Percentiles rank a stretch among this genome's conserved stretches.
These are phyloP conservation scores for Alloplasta piceator DNA, from an alignment of 2,888 invertebrate species.

Conservation along the genomic window DNA sequence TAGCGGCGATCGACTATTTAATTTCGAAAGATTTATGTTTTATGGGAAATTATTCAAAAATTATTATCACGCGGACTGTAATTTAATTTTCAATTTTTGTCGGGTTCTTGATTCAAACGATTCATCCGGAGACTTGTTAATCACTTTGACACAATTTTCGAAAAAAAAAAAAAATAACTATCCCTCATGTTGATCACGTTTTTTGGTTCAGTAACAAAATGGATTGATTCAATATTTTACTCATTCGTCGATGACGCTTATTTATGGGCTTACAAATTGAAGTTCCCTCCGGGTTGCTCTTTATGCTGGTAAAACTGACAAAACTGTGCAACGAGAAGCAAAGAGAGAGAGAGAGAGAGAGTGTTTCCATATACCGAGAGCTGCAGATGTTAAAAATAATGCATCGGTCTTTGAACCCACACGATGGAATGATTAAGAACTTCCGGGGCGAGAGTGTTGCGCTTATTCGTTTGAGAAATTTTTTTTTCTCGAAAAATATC, in stretches of 20 bases:
- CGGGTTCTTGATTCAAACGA: too few species aligned
- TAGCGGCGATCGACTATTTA: too few species aligned
- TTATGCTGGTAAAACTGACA: slow-evolving; percentile 27
- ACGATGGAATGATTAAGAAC: slow-evolving; percentile 63
- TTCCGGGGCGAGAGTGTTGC: slow-evolving; percentile 54
- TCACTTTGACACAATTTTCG: too few species aligned
- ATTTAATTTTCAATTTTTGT: too few species aligned
- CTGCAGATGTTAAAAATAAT: slow-evolving; percentile 66
- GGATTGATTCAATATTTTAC: not conserved
- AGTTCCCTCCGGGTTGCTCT: slow-evolving; percentile 9
- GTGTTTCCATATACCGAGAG: slow-evolving; percentile 31
- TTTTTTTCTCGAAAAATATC: slow-evolving; percentile 50
- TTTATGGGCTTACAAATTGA: slow-evolving; percentile 20
- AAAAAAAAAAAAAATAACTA: too few species aligned
- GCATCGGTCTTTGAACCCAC: slow-evolving; percentile 60
- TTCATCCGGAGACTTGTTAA: too few species aligned
- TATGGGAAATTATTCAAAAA: too few species aligned
- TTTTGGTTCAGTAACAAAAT: not conserved
- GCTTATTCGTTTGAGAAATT: slow-evolving; percentile 15
- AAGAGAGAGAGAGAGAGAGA: not conserved
- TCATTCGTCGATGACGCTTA: slow-evolving; percentile 7
- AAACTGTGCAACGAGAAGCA: not conserved
- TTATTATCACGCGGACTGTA: too few species aligned
- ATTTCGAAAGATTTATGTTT: too few species aligned
- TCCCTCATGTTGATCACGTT: too few species aligned